These are phyloP conservation scores for Pseudochirops corinnae DNA, from an alignment of 2,797 vertebrate genomes.

Conservation along the genomic window DNA sequence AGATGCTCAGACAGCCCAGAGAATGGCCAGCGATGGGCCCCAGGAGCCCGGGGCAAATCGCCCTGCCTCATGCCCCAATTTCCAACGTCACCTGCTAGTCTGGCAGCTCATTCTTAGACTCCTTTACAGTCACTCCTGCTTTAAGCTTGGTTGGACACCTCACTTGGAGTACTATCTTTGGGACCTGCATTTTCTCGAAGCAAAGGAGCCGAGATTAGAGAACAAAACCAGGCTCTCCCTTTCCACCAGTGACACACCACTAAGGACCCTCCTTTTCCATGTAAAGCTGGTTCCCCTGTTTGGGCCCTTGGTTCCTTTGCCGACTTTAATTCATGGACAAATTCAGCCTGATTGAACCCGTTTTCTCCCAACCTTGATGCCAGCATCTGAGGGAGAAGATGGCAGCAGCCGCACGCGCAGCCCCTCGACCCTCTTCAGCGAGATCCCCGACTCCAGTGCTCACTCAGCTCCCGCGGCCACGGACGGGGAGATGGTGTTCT, in stretches of 20 bases:
- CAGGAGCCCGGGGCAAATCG: neutral
- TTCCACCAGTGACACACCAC: neutral
- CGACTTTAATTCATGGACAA: too few species aligned
- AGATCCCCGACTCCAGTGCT: neutral
- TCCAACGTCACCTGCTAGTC: neutral
- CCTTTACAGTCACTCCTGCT: neutral
- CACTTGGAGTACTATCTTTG: too few species aligned
- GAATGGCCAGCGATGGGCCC: neutral
- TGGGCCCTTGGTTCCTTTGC: neutral
- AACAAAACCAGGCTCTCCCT: neutral
- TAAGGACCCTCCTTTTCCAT: neutral
- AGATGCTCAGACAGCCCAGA: neutral
- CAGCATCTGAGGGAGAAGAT: too few species aligned
- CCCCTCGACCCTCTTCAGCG: neutral
- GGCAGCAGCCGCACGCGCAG: too few species aligned
- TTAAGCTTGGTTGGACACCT: neutral
- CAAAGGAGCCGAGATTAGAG: neutral
- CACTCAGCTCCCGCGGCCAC: neutral
- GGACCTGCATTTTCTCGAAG: neutral
- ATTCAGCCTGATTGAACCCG: too few species aligned
- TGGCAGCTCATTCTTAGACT: too few species aligned
- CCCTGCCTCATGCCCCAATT: too few species aligned
- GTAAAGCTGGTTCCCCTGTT: neutral
- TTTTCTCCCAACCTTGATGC: neutral
- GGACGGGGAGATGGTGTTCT: accelerated